These are phyloP conservation scores for Melanocharis versteri DNA, from an alignment of 2,113 vertebrate species.

Conservation along the genomic window DNA sequence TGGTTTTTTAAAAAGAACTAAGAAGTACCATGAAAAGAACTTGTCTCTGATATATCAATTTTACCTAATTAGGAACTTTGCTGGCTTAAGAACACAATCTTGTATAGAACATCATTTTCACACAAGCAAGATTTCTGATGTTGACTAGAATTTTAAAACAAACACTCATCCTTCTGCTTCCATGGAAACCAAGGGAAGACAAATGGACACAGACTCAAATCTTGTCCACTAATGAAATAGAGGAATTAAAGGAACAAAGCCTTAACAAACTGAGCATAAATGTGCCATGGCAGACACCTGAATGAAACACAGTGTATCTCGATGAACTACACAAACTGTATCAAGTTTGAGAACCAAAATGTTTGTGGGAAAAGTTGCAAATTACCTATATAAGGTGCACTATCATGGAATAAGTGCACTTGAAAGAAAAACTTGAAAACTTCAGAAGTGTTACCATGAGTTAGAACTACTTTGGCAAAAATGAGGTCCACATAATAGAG, in stretches of 20 bases:
- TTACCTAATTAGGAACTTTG: not conserved
- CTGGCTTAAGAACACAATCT: not conserved
- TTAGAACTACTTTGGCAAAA: not conserved
- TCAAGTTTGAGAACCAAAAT: not conserved
- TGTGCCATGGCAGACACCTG: accelerated
- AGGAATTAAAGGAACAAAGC: not conserved
- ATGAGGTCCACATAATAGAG: not conserved
- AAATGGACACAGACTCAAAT: not conserved
- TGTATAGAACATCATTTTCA: not conserved
- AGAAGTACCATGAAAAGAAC: not conserved
- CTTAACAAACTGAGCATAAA: not conserved
- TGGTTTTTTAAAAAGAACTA: not conserved
- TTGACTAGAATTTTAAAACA: not conserved
- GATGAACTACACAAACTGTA: not conserved
- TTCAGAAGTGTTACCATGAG: not conserved
- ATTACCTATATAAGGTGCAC: not conserved
- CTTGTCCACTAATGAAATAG: not conserved
- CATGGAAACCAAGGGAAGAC: not conserved
- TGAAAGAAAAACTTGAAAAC: not conserved
- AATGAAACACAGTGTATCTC: not conserved
- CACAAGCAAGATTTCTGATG: not conserved
- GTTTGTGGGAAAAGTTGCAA: not conserved
- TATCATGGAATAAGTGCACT: not conserved
- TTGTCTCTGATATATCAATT: not conserved
- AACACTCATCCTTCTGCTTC: not conserved